phyloP scores from a whole-genome alignment of 2,113 vertebrate species.

The Octodon degus region DNA sequence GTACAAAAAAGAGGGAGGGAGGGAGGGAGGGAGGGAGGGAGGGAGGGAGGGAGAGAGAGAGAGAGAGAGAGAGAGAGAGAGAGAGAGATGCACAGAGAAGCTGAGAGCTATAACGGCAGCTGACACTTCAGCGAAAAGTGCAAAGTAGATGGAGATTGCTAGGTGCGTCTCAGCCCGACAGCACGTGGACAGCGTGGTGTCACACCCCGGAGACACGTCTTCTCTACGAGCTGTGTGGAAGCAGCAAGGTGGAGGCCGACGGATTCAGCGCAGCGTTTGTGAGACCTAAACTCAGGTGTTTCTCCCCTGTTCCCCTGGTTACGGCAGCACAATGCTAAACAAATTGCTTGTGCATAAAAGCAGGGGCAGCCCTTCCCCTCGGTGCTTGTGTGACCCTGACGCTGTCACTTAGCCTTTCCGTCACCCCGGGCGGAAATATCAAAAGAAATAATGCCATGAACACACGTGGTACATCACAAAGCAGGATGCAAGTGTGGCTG shows the following conservation, averaged over 20 bases:
- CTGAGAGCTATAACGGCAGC: neutral
- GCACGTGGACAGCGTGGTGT: neutral
- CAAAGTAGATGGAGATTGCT: neutral
- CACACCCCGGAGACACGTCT: neutral
- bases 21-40: neutral
- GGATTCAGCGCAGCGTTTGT: neutral
- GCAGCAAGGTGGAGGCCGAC: neutral
- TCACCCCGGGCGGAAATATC: neutral
- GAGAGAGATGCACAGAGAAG: neutral
- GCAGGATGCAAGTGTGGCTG: neutral
- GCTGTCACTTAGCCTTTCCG: neutral
- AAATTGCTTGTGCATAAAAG: neutral
- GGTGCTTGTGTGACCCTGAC: neutral
- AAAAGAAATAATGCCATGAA: constrained; percentile 13
- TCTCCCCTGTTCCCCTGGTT: neutral
- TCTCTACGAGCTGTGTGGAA: neutral
- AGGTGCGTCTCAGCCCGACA: neutral
- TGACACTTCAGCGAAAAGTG: neutral
- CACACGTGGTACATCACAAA: neutral
- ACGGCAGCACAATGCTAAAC: neutral
- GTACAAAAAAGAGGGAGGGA: neutral
- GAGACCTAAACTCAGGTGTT: neutral
- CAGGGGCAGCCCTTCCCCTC: neutral
- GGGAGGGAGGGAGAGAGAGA: neutral
- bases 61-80: neutral